These are phyloP conservation scores for Boulengeromyrus knoepffleri DNA, from an alignment of 2,113 vertebrate species.

Conservation along the genomic window DNA sequence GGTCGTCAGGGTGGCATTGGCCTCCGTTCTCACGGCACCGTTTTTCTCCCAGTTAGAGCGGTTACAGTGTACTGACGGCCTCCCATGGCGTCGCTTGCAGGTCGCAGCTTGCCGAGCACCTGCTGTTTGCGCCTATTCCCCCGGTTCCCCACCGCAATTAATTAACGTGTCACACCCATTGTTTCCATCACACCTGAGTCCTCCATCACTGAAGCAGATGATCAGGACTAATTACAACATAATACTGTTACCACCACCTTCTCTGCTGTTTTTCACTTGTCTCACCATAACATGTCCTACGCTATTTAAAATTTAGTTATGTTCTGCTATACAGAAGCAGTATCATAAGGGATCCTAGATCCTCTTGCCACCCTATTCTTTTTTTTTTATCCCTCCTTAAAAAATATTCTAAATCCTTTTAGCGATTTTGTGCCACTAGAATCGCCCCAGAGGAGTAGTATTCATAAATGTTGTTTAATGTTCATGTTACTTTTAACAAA, in stretches of 20 bases:
- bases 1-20: neutral
- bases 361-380: neutral
- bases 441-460: neutral
- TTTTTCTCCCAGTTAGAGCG: slow-evolving; percentile 27
- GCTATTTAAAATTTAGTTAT: neutral
- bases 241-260: neutral
- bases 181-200: slow-evolving; percentile 23
- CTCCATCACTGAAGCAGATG: neutral
- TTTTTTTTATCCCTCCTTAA: neutral
- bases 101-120: slow-evolving; percentile 57
- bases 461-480: neutral
- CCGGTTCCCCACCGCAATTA: slow-evolving; percentile 26
- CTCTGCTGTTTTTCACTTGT: neutral
- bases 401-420: neutral
- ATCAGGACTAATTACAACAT: neutral
- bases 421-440: neutral
- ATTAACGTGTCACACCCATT: slow-evolving; percentile 34
- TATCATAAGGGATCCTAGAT: neutral
- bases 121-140: slow-evolving; percentile 31
- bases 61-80: neutral
- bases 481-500: neutral
- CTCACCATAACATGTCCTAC: neutral
- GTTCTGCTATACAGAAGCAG: neutral
- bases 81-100: slow-evolving; percentile 29
- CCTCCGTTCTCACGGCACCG: neutral